phyloP scores from a whole-genome alignment of 2,113 vertebrate species.

The Mobula birostris region DNA sequence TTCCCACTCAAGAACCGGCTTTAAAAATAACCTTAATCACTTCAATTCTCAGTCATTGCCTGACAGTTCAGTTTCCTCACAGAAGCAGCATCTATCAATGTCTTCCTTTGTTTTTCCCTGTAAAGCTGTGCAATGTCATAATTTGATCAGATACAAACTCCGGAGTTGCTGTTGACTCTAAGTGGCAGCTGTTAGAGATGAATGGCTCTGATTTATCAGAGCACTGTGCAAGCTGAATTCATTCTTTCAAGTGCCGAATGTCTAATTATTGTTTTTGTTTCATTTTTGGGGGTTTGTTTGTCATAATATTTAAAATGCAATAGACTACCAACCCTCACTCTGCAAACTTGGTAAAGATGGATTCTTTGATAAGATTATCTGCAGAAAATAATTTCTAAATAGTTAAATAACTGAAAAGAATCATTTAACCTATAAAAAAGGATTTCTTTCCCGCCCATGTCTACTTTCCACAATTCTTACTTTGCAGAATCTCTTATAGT shows the following conservation, averaged over 20 bases:
- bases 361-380: too few relatives aligned
- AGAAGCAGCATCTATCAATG: background rate
- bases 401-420: background rate
- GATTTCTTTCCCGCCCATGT: background rate
- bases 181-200: conserved; percentile 21
- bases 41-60: background rate
- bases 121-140: background rate
- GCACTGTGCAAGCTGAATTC: background rate
- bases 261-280: conserved; percentile 25
- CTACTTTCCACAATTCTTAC: background rate
- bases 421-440: background rate
- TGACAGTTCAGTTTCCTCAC: background rate
- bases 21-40: background rate
- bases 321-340: background rate
- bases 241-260: background rate
- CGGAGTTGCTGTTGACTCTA: background rate
- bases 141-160: background rate
- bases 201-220: background rate
- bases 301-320: background rate
- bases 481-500: background rate
- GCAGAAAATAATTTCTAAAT: background rate
- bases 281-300: background rate
- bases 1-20: background rate
- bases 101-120: background rate
- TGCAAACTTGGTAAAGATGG: background rate